Evolutionary conservation across 1,140 invertebrate species (phyloP), one percentile per base, ranked within the genome.

Genomic region (Parasteatoda tepidariorum): DNA sequence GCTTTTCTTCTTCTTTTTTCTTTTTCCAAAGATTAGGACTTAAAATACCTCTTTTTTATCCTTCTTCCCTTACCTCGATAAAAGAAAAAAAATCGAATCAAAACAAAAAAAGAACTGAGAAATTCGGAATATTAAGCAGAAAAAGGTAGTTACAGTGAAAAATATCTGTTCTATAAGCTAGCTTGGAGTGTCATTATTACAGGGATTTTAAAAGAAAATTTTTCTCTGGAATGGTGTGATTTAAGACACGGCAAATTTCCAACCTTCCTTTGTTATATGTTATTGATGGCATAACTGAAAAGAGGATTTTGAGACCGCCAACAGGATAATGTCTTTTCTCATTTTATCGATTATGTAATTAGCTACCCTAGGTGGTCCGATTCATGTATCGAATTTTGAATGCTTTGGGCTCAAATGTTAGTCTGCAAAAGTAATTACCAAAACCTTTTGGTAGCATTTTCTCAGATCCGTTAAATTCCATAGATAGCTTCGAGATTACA

Each of bases 351-450:
- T 82, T 82, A 82, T 70, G 78, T 71, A 82, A 82, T 82, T 82
- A 82, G 78, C 78, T 70, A 57, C 78, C 41, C 34, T 82, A 82
- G 78, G 78, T 82, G 78, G 78, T 71, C 28, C 66, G 33, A 82
- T 70, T 71, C 78, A 26, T 82, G 78, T 82, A 82, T 82, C 78
- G 78, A 82, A 82, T 82, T 82, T 82, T 82, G 78, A 82, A 82
- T 82, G 78, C 78, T 71, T 61, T 59, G 33, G 24, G 66, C 78
- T 82, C 78, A 82, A 82, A 82, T 71, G 55, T 71, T 71, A 82
- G 78, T 70, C 78, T 34, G 55, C 15, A 54, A 62, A 82, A 71
- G 78, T 71, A 82, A 82, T 82, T 82, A 82, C 67, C 24, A 57
- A 48, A 59, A 55, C 78, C 31, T 79, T 82, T 82, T 70, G 66